Evolutionary conservation across 2,797 vertebrate species (phyloP).

Genomic region (Sternarchorhynchus goeldii): DNA sequence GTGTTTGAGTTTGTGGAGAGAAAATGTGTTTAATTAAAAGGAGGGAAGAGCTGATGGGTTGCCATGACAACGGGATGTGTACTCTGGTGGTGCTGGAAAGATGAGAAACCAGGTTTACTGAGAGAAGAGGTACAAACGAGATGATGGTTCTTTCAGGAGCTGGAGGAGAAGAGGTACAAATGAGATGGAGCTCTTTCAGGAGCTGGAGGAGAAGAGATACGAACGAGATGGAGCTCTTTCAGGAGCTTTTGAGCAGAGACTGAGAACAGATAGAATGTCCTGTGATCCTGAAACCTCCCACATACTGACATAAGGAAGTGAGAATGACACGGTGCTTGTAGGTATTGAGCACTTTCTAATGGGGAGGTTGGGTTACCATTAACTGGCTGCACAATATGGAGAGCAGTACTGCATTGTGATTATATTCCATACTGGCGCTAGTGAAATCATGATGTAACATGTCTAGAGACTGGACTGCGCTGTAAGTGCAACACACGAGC

Average conservation of each 20-base stretch:
- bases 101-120: constrained; percentile 27
- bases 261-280: not conserved
- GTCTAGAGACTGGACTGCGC: no score
- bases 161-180: not conserved
- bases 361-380: not conserved
- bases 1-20: not conserved
- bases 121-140: not conserved
- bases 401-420: no score
- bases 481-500: no score
- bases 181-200: not conserved
- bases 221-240: not conserved
- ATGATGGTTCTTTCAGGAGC: no score
- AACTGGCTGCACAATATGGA: no score
- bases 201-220: not conserved
- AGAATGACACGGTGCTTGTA: not conserved
- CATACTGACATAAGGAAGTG: not conserved
- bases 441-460: no score
- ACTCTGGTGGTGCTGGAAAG: constrained; percentile 18
- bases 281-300: not conserved
- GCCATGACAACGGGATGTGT: constrained; percentile 24
- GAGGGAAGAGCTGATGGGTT: constrained; percentile 16
- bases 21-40: constrained; percentile 19
- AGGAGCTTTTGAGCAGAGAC: no score
- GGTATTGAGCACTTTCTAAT: not conserved
- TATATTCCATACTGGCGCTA: no score